Percentiles rank a stretch among this genome's conserved stretches.
Evolutionary conservation across 1,140 invertebrate genomes (phyloP).

Genomic region (Adoxophyes honmai): DNA sequence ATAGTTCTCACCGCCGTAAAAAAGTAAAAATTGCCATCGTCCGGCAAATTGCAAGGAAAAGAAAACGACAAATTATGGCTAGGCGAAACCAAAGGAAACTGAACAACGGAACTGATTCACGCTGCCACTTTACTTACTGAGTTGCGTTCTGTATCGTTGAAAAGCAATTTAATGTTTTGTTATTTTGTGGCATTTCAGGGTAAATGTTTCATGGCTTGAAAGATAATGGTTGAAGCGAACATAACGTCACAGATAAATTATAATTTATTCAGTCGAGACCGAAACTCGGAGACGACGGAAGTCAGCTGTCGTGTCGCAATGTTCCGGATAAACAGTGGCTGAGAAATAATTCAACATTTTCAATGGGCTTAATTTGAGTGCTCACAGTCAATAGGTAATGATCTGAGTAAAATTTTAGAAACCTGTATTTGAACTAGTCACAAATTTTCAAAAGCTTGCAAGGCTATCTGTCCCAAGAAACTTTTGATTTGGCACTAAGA

Average conservation of each 20-base stretch:
- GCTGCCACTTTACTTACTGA: too few relatives aligned
- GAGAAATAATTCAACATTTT: slow-evolving; percentile 7
- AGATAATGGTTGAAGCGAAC: background rate
- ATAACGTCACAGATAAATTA: slow-evolving; percentile 3
- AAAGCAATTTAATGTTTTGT: too few relatives aligned
- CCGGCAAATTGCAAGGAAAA: background rate
- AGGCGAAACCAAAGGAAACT: too few relatives aligned
- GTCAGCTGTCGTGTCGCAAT: slow-evolving; percentile 2
- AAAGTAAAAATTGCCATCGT: slow-evolving; percentile 9
- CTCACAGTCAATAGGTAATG: background rate
- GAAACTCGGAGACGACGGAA: slow-evolving; percentile 5
- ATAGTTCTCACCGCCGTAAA: slow-evolving; percentile 7
- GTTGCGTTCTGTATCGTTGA: too few relatives aligned
- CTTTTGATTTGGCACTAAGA: too few relatives aligned
- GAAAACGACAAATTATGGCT: too few relatives aligned
- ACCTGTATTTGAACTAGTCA: too few relatives aligned
- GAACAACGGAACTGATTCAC: too few relatives aligned
- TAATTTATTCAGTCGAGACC: slow-evolving; percentile 4
- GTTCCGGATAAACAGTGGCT: slow-evolving; percentile 8
- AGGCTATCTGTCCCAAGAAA: too few relatives aligned
- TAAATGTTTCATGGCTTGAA: background rate
- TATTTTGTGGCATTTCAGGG: too few relatives aligned
- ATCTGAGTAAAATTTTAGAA: too few relatives aligned
- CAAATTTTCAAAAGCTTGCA: too few relatives aligned
- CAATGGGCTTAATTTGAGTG: slow-evolving; percentile 5